phyloP scores from a whole-genome alignment of 2,113 vertebrate genomes.

The Tragelaphus scriptus region DNA sequence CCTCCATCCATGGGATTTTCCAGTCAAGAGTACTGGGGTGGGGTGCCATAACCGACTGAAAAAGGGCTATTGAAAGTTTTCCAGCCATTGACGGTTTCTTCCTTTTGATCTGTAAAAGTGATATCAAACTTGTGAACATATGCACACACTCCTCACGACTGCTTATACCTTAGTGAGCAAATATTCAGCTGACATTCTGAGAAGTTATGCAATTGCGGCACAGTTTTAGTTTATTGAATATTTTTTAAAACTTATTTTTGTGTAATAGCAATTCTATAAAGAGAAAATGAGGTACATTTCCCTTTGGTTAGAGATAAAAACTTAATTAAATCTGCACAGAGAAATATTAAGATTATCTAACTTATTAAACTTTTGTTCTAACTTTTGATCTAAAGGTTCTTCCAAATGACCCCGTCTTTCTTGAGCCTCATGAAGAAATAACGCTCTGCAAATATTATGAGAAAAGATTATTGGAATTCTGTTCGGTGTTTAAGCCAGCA shows the following conservation, averaged over 20 bases:
- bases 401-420: conserved; percentile 78
- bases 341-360: not conserved
- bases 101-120: not conserved
- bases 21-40: no score
- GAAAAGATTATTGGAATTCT: conserved; percentile 92
- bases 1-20: no score
- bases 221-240: not conserved
- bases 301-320: not conserved
- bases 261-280: not conserved
- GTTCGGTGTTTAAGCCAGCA: conserved; percentile 88
- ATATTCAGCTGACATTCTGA: not conserved
- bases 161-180: not conserved
- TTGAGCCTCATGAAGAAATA: conserved; percentile 89
- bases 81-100: not conserved
- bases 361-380: conserved; percentile 11
- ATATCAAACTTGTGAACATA: not conserved
- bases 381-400: conserved; percentile 69
- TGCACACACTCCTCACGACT: not conserved
- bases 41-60: not conserved
- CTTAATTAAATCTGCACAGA: not conserved
- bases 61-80: not conserved
- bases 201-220: not conserved
- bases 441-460: conserved; percentile 93
- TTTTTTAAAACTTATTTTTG: conserved; percentile 25
- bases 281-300: not conserved